Conservation (phyloP, 2,888 invertebrate genomes). For the Siphlonurus alternatus region DNA sequence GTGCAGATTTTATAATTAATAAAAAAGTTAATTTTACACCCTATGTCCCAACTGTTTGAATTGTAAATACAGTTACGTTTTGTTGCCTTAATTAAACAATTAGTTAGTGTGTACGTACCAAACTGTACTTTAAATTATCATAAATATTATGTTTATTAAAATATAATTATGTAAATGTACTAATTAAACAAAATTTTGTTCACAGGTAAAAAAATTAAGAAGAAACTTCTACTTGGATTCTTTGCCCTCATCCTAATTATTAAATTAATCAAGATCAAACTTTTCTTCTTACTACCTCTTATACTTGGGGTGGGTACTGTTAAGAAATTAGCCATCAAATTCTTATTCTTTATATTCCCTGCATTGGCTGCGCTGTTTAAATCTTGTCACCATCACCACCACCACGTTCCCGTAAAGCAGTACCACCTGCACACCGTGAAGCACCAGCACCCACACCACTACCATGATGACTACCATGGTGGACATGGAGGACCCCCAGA, state of each 20-base stretch:
- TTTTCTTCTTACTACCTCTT: conserved; percentile 61
- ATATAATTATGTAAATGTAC: too few relatives aligned
- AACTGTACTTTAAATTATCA: too few relatives aligned
- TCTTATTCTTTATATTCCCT: conserved; percentile 65
- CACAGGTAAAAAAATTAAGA: conserved; percentile 58
- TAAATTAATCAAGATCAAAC: conserved; percentile 61
- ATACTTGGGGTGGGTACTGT: conserved; percentile 65
- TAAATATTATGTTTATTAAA: too few relatives aligned
- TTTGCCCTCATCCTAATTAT: conserved; percentile 58
- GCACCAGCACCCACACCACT: conserved; percentile 60
- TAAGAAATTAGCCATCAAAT: conserved; percentile 65
- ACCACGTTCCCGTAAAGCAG: conserved; percentile 25
- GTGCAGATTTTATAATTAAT: too few relatives aligned
- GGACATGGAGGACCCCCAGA: conserved; percentile 1
- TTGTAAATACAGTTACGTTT: too few relatives aligned
- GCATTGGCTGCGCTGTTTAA: conserved; percentile 70
- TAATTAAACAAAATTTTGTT: too few relatives aligned
- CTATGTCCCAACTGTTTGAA: too few relatives aligned
- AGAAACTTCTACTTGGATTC: conserved; percentile 54
- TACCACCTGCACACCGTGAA: conserved; percentile 51
- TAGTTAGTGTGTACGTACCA: too few relatives aligned
- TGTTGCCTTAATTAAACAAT: too few relatives aligned
- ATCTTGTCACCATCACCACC: conserved; percentile 66
- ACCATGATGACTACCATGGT: conserved; percentile 6
- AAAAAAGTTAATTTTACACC: too few relatives aligned